These are phyloP conservation scores for Ricordea florida DNA, from an alignment of 92 coral and sea anemone genomes.

Conservation along the genomic window DNA sequence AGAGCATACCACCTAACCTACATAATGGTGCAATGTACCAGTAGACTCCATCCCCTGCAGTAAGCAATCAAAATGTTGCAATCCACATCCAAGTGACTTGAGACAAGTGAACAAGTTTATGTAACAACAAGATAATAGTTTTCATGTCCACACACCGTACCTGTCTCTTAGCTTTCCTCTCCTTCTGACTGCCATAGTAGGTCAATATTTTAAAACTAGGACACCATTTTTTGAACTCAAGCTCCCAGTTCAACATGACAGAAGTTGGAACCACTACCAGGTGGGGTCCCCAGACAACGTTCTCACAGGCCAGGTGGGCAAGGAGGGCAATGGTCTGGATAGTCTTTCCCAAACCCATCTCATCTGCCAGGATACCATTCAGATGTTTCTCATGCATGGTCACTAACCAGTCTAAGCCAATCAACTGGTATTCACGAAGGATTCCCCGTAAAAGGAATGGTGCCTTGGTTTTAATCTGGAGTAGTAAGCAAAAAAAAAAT, in stretches of 20 bases:
- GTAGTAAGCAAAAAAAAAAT: neutral
- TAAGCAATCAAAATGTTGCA: too few relatives aligned
- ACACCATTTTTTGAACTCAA: constrained; percentile 97
- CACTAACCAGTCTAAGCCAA: constrained; percentile 96
- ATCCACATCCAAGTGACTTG: too few relatives aligned
- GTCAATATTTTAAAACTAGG: constrained; percentile 96
- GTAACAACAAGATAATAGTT: neutral
- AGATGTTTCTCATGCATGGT: constrained; percentile 94
- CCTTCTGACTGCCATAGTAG: constrained; percentile 94
- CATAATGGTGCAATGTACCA: too few relatives aligned
- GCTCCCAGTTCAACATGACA: constrained; percentile 97
- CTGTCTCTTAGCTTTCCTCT: constrained; percentile 93
- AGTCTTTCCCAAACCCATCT: constrained; percentile 97
- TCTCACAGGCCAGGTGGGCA: constrained; percentile 96
- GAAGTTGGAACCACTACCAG: constrained; percentile 94
- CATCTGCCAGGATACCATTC: constrained; percentile 97
- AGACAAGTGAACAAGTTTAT: too few relatives aligned
- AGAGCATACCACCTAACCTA: too few relatives aligned
- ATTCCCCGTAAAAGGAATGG: constrained; percentile 90
- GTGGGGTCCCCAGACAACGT: constrained; percentile 95
- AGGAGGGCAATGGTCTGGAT: constrained; percentile 94
- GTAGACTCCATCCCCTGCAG: too few relatives aligned
- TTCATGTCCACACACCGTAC: constrained; percentile 13
- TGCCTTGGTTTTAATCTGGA: constrained; percentile 86
- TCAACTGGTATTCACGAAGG: constrained; percentile 92